Conservation (phyloP, 2,888 invertebrate species). For the Eurois occulta region DNA sequence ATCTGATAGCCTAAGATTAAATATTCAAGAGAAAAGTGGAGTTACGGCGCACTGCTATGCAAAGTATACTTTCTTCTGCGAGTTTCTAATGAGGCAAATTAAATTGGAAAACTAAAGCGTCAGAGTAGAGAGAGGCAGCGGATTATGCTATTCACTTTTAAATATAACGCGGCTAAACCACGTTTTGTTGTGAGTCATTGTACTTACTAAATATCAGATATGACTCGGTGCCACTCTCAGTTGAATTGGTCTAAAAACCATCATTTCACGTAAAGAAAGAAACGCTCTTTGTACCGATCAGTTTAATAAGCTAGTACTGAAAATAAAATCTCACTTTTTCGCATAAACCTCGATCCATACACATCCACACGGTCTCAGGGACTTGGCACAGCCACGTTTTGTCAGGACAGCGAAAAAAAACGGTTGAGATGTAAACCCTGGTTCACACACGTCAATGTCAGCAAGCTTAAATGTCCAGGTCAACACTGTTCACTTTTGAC, state of each 20-base stretch:
- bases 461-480: background rate
- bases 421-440: background rate
- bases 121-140: background rate
- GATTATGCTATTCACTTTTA: background rate
- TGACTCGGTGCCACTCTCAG: no score
- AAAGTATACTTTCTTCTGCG: conserved; percentile 31
- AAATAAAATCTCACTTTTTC: conserved; percentile 9
- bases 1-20: conserved; percentile 50
- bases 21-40: conserved; percentile 48
- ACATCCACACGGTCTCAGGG: background rate
- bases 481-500: background rate
- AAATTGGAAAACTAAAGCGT: conserved; percentile 44
- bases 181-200: background rate
- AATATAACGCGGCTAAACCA: background rate
- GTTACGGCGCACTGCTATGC: conserved; percentile 25
- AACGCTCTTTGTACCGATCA: no score
- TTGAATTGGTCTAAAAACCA: background rate
- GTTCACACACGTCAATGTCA: conserved; percentile 26
- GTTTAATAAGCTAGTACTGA: background rate
- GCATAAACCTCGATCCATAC: background rate
- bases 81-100: conserved; percentile 52
- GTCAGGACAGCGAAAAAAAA: background rate
- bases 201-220: background rate
- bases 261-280: background rate
- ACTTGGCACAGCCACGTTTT: conserved; percentile 6